Base-by-base conservation (phyloP, 2,113 vertebrate species). In the Pardalotus punctatus region DNA sequence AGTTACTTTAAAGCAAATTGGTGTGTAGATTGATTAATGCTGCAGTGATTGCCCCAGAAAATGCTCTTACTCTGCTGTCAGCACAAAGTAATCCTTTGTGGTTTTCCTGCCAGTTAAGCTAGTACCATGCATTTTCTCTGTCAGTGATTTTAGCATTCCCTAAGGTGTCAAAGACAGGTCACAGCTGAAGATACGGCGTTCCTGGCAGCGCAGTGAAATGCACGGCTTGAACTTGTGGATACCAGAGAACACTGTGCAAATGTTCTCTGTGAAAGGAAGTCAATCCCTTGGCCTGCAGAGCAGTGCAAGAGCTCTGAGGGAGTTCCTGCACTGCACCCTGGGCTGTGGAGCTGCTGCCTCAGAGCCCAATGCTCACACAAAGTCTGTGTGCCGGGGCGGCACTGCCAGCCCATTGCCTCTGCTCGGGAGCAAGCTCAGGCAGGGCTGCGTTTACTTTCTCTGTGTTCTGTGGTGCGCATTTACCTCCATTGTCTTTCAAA, bases 281-380 rank as follows among this genome's bases (percentile, higher is more conserved):
- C 40, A 14, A 53, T 58, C 13, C 22, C 6, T 22, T 12, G 21
- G 40, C 42, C 38, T 81, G 14, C 36, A 61, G 58, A 25, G 35
- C 61, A 62, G 1, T 53, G 81, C 8, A 12, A 20, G 35, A 33
- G 40, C 48, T 76, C 20, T 10, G 5, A 47, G 36, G 20, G 36
- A 57, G 43, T 4, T 72, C 50, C 53, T 76, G 3, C 15, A 0
- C 54, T 16, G 19, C 22, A 9, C 13, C 7, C 28, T 18, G 42
- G 21, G 43, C 4, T 35, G 23, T 16, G 42, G 24, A 65, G 60
- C 72, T 38, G 47, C 72, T 38, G 25, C n/a, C 45, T 80, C 43
- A 15, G 6, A 23, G 20, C 36, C 42, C 66, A 22, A 3, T 15
- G 33, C 2, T 14, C 47, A 2, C 15, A 1, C 25, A 4, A 12